These are phyloP conservation scores for Paramuricea clavata DNA, from an alignment of 92 coral and sea anemone species.

Conservation along the genomic window DNA sequence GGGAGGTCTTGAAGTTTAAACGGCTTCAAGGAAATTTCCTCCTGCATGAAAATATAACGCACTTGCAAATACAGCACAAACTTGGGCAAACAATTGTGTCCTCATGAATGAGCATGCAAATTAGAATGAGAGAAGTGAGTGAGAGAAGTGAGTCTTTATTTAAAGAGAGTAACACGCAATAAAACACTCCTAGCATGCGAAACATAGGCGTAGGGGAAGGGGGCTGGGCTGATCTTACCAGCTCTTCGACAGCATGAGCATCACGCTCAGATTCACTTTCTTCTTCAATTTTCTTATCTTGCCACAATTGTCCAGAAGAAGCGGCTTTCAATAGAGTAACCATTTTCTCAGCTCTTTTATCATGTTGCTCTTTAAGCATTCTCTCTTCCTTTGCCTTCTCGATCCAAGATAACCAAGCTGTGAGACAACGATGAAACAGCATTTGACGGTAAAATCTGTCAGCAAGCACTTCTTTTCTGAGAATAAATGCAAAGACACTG, in stretches of 20 bases:
- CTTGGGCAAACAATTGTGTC: no score
- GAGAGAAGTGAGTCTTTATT: no score
- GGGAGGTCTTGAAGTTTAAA: conserved; percentile 12
- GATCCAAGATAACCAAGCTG: conserved; percentile 82
- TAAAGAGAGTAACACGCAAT: no score
- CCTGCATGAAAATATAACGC: conserved; percentile 54
- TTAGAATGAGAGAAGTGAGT: no score
- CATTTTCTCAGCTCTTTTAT: conserved; percentile 86
- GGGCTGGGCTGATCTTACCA: background rate
- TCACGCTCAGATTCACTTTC: conserved; percentile 18
- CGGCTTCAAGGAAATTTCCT: conserved; percentile 81
- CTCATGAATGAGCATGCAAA: no score
- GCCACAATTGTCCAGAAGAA: conserved; percentile 89
- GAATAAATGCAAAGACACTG: background rate
- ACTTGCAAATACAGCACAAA: background rate
- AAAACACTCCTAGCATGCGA: no score
- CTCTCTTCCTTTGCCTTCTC: conserved; percentile 74
- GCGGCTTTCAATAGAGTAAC: conserved; percentile 92
- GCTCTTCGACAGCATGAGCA: conserved; percentile 41
- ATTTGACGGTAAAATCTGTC: conserved; percentile 69
- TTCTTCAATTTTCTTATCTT: conserved; percentile 9
- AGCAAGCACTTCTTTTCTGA: conserved; percentile 89
- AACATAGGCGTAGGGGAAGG: no score
- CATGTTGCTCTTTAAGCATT: conserved; percentile 78
- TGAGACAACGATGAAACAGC: conserved; percentile 73